Percentiles rank a stretch among this genome's conserved stretches.
Conservation (phyloP, 2,797 vertebrate species). For the Sebastes vulpes region DNA sequence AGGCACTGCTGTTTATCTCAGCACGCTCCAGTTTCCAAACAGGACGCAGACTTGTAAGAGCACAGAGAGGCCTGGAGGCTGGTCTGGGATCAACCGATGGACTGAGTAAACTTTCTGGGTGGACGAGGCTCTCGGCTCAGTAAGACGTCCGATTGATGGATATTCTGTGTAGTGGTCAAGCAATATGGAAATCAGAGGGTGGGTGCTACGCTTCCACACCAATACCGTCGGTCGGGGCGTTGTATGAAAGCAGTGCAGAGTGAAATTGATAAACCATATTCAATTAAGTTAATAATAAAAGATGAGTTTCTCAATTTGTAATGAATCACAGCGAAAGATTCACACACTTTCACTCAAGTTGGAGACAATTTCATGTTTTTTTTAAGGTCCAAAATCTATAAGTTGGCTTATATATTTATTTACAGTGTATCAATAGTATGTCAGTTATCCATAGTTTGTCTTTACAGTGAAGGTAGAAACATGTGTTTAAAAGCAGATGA, state of each 20-base stretch:
- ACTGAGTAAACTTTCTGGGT: not conserved
- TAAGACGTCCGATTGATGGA: not conserved
- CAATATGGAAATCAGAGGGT: too few relatives aligned
- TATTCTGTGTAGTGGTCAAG: not conserved
- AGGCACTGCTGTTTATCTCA: conserved; percentile 44
- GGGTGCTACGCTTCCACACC: too few relatives aligned
- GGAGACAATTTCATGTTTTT: not conserved
- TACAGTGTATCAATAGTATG: not conserved
- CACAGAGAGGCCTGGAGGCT: conserved; percentile 1
- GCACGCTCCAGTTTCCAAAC: conserved; percentile 51
- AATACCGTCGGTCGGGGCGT: too few relatives aligned
- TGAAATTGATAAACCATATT: not conserved
- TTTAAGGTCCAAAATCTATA: too few relatives aligned
- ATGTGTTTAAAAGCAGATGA: too few relatives aligned
- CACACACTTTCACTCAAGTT: not conserved
- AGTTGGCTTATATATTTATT: not conserved
- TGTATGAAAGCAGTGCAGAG: too few relatives aligned
- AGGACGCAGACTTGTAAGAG: conserved; percentile 22
- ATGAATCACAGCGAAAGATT: not conserved
- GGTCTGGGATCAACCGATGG: conserved; percentile 11
- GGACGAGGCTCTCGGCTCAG: not conserved
- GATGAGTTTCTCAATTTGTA: not conserved
- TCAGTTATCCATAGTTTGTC: too few relatives aligned
- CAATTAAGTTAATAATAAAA: not conserved
- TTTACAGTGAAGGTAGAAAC: too few relatives aligned